These are phyloP conservation scores for Gymnorhina tibicen DNA, from an alignment of 2,113 vertebrate genomes.

Conservation along the genomic window DNA sequence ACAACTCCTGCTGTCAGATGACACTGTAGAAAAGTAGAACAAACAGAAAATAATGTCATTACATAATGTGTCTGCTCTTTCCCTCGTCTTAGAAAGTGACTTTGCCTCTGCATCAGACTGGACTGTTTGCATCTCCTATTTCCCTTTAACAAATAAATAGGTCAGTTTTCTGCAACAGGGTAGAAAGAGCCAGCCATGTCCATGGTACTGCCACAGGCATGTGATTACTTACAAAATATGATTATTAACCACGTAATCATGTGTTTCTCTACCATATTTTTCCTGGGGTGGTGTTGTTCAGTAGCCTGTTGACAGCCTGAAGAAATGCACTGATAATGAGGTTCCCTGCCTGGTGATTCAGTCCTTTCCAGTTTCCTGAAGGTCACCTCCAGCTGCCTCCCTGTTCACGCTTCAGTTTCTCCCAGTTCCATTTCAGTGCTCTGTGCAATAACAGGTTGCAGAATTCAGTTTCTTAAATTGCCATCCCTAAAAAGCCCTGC, in stretches of 20 bases:
- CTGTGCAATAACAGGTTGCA: background rate
- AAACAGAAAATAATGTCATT: background rate
- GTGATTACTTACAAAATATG: background rate
- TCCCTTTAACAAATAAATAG: background rate
- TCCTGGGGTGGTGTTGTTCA: background rate
- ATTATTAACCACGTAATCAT: background rate
- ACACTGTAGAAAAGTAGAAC: background rate
- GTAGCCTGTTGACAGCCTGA: background rate
- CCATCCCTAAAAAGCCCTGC: background rate
- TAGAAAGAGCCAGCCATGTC: background rate
- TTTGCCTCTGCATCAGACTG: background rate
- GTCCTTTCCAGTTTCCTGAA: background rate
- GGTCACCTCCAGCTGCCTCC: slow-evolving; percentile 26
- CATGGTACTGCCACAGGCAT: background rate
- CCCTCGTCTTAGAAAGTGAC: background rate
- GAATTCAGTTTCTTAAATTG: background rate
- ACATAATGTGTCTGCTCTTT: background rate
- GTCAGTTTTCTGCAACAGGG: background rate
- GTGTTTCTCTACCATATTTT: background rate
- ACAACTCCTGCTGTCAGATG: background rate
- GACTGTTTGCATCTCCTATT: background rate
- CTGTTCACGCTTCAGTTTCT: background rate
- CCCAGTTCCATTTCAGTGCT: background rate
- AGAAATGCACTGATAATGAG: background rate
- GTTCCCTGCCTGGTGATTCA: background rate